A percentile compares a stretch with the other conserved stretches of the same genome.
phyloP scores from a whole-genome alignment of 2,113 vertebrate genomes.

The Solenodon paradoxus region DNA sequence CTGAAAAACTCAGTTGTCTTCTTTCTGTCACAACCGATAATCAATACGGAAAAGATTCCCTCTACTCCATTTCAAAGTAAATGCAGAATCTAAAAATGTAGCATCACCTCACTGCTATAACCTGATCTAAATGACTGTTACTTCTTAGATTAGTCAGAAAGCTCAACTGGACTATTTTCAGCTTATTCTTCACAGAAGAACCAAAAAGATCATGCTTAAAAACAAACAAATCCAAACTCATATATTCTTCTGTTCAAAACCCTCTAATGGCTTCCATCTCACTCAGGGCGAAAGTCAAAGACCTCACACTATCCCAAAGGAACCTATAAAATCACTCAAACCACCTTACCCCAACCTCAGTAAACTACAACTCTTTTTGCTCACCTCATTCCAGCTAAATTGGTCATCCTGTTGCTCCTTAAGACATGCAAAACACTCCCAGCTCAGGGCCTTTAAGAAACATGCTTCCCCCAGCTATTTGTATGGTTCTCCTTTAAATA shows the following conservation, averaged over 20 bases:
- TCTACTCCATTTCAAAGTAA: constrained; percentile 14
- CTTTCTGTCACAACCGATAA: neutral
- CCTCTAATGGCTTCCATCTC: neutral
- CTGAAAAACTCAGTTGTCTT: neutral
- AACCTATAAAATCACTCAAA: neutral
- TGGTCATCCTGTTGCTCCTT: neutral
- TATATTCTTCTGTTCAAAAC: neutral
- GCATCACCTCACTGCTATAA: neutral
- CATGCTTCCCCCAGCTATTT: neutral
- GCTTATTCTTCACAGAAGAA: neutral
- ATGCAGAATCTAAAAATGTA: neutral
- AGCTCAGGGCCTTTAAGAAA: neutral
- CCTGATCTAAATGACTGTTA: neutral
- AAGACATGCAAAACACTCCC: neutral
- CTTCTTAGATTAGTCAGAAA: neutral
- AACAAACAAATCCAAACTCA: neutral
- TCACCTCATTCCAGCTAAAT: neutral
- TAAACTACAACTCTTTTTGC: neutral
- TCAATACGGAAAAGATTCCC: constrained; percentile 4
- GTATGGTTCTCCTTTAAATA: neutral
- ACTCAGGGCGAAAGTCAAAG: constrained; percentile 4
- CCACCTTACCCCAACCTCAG: neutral
- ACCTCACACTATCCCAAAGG: neutral
- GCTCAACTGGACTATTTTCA: neutral
- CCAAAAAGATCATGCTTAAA: neutral